Base-by-base conservation (phyloP, 30 jellyfish, hydroid and myxozoan species). In the Cassiopea andromeda region DNA sequence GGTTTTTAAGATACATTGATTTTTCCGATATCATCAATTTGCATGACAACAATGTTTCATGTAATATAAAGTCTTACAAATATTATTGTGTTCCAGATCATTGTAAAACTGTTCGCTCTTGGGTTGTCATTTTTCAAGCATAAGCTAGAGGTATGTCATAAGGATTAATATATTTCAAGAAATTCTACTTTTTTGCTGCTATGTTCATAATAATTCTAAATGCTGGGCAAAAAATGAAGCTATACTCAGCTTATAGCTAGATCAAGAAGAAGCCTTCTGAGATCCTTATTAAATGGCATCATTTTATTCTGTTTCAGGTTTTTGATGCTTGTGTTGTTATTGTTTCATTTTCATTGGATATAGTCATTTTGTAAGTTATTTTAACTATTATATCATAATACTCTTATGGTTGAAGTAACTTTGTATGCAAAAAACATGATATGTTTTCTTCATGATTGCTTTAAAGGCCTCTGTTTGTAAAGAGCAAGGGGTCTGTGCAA, bases 301-400 rank as follows among this genome's bases (percentile, higher is more conserved):
- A 58, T 64, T 67, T 70, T 64, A 67, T 59, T 54, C 64, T 3
- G 12, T 54, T 54, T 54, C 80, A 95, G 99, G 92, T 95, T 12
- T 95, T 95, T 95, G 99, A 95, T 87, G 99, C 98, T 1, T 58
- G 85, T 66, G 85, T 95, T 70, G 97, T 95, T 49, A 83, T 94
- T 16, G 75, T 92, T 27, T 95, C 99, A 13, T 95, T 95, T 80
- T 84, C 89, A 47, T 68, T 95, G 81, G 99, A 95, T 73, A 76
- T 95, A 12, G 86, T 91, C 48, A 81, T 95, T 79, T 58, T 97
- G 99, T 95, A 70, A 81, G 97, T 82, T 43, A 19, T 16, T 70
- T 70, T 70, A 1, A 70, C 6, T 14, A 64, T 18, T 44, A 16
- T 43, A 27, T 46, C 17, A 6, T 19, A 66, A 66, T 66, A 4